Evolutionary conservation across 1,140 invertebrate species (phyloP).

Genomic region (Whitmania pigra): DNA sequence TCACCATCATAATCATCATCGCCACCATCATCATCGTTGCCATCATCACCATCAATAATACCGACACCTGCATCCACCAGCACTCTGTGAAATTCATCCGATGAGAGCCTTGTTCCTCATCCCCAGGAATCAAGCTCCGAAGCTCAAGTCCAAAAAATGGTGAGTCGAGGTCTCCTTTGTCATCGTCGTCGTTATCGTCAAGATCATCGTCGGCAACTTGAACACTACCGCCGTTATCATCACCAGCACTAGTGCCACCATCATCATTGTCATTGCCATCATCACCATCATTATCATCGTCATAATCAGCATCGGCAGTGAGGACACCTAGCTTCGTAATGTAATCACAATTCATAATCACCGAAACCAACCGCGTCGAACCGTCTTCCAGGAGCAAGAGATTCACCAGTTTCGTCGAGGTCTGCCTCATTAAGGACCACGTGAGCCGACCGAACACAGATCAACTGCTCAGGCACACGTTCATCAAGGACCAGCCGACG

Average conservation of each 20-base stretch:
- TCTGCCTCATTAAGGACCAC: conserved; percentile 88
- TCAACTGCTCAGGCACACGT: conserved; percentile 88
- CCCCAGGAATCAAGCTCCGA: conserved; percentile 87
- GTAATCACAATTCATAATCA: too few species aligned
- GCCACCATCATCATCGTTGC: too few species aligned
- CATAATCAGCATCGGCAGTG: too few species aligned
- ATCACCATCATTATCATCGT: too few species aligned
- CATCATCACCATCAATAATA: too few species aligned
- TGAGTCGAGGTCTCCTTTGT: conserved; percentile 31
- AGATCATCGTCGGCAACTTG: too few species aligned
- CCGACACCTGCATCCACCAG: conserved; percentile 27
- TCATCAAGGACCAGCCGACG: conserved; percentile 92
- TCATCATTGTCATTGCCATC: too few species aligned
- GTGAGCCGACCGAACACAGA: conserved; percentile 95
- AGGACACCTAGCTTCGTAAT: too few species aligned
- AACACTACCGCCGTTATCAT: too few species aligned
- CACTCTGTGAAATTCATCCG: conserved; percentile 83
- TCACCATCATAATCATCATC: too few species aligned
- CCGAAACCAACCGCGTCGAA: too few species aligned
- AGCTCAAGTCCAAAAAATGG: conserved; percentile 97
- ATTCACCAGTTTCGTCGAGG: conserved; percentile 61
- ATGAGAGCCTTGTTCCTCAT: conserved; percentile 98
- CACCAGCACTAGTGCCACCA: too few species aligned
- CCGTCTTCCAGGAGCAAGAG: conserved; percentile 46
- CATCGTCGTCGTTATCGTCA: background rate